These are phyloP conservation scores for Machaerirhynchus nigripectus DNA, from an alignment of 2,113 vertebrate species.

Conservation along the genomic window DNA sequence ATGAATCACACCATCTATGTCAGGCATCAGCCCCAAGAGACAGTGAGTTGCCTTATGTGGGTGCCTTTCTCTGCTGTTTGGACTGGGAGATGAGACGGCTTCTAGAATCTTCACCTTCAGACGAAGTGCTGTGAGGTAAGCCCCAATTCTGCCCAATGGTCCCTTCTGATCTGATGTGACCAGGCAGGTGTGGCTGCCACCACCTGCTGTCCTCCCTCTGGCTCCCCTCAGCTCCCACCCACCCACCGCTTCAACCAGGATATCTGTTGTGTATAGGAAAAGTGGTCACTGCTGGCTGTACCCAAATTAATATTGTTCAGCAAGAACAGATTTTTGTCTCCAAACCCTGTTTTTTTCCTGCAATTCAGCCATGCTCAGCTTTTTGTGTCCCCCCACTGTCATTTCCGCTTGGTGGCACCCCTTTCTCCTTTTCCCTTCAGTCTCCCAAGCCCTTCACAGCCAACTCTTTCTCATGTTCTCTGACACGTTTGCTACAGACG, in stretches of 20 bases:
- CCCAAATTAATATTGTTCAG: background rate
- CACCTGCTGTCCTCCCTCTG: background rate
- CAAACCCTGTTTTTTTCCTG: background rate
- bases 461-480: accelerated
- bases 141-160: background rate
- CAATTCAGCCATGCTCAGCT: background rate
- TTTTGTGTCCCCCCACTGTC: accelerated
- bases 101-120: background rate
- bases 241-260: background rate
- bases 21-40: background rate
- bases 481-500: accelerated
- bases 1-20: background rate
- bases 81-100: background rate
- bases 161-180: background rate
- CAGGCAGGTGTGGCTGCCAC: background rate
- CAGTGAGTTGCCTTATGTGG: background rate
- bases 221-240: background rate
- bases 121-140: background rate
- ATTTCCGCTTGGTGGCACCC: background rate
- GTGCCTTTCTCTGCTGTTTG: background rate
- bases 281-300: accelerated
- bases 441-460: background rate
- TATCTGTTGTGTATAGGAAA: background rate
- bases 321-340: background rate
- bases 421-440: background rate